Evolutionary conservation across 2,113 vertebrate genomes (phyloP).

Genomic region (Eulacestoma nigropectus): DNA sequence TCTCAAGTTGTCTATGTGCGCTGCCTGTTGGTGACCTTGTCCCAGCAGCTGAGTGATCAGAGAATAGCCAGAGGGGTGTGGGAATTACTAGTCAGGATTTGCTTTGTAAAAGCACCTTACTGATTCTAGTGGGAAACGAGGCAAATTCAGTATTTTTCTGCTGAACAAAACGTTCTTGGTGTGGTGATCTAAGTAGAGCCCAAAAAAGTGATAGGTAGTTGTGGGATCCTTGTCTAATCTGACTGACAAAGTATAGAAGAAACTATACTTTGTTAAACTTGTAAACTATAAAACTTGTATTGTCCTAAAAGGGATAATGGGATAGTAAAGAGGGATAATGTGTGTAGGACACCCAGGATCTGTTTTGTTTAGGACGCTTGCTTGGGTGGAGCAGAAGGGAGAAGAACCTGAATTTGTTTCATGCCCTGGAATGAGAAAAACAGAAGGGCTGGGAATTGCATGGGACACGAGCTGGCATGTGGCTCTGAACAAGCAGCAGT

Average conservation of each 20-base stretch:
- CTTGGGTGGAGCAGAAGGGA: neutral
- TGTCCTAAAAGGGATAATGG: neutral
- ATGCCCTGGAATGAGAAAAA: neutral
- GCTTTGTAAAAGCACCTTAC: neutral
- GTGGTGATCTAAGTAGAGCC: neutral
- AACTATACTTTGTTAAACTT: no score
- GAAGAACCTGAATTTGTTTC: neutral
- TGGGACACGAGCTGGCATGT: rapidly evolving
- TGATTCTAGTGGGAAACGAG: neutral
- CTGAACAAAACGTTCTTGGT: neutral
- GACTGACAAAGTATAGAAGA: neutral
- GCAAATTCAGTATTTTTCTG: neutral
- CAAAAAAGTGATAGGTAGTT: neutral
- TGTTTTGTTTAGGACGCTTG: neutral
- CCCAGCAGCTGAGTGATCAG: neutral
- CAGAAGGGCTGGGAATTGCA: neutral
- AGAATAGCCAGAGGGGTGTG: neutral
- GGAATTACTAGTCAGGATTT: neutral
- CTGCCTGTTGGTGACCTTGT: neutral
- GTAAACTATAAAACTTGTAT: neutral
- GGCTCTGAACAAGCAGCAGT: neutral
- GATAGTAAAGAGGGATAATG: neutral
- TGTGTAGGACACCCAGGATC: neutral
- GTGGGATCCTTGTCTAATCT: neutral
- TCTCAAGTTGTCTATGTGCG: neutral